Base-by-base conservation (phyloP, 2,797 vertebrate species). In the Macroramphosus scolopax region DNA sequence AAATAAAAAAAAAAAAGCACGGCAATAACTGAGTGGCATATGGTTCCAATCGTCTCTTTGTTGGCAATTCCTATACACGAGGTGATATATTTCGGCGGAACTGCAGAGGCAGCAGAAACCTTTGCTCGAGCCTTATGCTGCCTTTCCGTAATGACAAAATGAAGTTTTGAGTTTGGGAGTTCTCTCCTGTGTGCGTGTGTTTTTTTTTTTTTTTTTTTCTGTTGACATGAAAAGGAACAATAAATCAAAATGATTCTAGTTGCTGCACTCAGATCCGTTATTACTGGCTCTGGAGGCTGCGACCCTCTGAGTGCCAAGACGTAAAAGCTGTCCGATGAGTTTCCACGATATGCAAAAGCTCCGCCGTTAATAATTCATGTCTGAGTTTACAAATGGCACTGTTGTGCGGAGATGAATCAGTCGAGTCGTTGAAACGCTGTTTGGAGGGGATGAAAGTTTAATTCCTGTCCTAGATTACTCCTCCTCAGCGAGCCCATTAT, bases 401-500 rank as follows among this genome's bases (percentile, higher is more conserved):
- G 79, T 85, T 86, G 83, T 63, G 53, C 75, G 30, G 72, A 80
- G 76, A 81, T 46, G 50, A 82, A 76, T 84, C 83, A 82, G 81
- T 73, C 16, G 76, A 78, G 83, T 84, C 69, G 78, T 50, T 71
- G 77, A 77, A 85, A 86, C 63, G 78, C 75, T 86, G 77, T 89
- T 88, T 84, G 84, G 68, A 77, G 79, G 75, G 85, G 81, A 90
- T 91, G 79, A 86, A 89, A 87, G 76, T 88, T 89, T 86, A 85
- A 91, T 89, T 86, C 77, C 57, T 88, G 85, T 82, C 85, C 86
- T 82, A 88, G 82, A 88, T 88, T 87, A 86, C 82, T 80, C 65
- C 72, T 78, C 73, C 63, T 82, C 77, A 80, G 65, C 74, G 75
- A 81, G 61, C 57, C 78, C 78, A 72, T 88, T 85, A 84, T 89